A percentile compares a stretch with the other conserved stretches of the same genome.
Evolutionary conservation across 2,113 vertebrate species (phyloP).

Genomic region (Terrapene triunguis): DNA sequence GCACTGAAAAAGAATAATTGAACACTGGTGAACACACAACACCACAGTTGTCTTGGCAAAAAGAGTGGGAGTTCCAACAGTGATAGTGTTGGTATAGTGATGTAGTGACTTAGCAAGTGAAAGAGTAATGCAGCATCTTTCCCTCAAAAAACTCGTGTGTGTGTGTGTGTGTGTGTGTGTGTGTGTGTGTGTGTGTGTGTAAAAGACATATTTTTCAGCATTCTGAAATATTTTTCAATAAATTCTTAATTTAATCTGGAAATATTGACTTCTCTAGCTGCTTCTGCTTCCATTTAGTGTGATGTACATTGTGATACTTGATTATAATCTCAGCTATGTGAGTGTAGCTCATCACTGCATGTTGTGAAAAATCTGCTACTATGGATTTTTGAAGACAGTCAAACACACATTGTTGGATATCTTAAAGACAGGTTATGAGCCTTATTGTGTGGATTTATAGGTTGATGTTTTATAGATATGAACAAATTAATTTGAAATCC

Average conservation of each 20-base stretch:
- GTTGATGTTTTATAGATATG: neutral
- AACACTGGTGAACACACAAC: neutral
- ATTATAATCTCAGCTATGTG: neutral
- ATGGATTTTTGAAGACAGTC: neutral
- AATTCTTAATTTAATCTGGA: neutral
- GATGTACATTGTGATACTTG: neutral
- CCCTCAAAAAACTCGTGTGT: neutral
- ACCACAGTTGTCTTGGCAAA: neutral
- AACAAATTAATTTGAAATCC: neutral
- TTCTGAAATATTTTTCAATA: neutral
- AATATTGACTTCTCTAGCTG: neutral
- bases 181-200: too few species aligned
- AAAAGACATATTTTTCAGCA: too few species aligned
- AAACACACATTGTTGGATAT: neutral
- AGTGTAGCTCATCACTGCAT: neutral
- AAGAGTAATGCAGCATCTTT: neutral
- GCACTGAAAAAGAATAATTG: neutral
- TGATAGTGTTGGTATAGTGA: neutral
- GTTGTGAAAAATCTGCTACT: neutral
- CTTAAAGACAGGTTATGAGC: neutral
- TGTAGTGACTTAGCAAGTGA: neutral
- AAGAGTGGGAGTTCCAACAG: neutral
- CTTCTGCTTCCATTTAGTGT: neutral
- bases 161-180: too few species aligned
- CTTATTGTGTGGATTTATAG: neutral